These are phyloP conservation scores for Tachystola acroxantha DNA, from an alignment of 2,888 invertebrate species.

Conservation along the genomic window DNA sequence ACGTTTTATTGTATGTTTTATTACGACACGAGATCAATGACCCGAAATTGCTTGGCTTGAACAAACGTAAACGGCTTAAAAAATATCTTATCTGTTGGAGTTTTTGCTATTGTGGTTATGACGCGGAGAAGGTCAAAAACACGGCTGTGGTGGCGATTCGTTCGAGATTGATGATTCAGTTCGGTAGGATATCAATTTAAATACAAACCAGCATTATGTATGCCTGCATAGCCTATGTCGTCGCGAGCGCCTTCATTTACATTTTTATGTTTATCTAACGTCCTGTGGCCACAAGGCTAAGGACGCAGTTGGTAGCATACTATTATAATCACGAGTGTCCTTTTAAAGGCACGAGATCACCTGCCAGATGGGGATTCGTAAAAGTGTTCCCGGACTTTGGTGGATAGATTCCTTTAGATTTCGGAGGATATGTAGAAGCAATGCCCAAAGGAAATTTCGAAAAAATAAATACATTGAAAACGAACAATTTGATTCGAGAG, in stretches of 20 bases:
- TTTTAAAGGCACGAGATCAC: too few relatives aligned
- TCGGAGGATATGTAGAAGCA: too few relatives aligned
- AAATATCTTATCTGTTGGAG: neutral
- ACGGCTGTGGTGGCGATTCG: neutral
- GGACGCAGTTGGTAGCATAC: too few relatives aligned
- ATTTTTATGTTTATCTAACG: slow-evolving; percentile 4
- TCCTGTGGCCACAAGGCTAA: slow-evolving; percentile 28
- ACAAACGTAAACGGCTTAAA: neutral
- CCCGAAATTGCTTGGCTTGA: neutral
- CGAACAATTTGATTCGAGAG: too few relatives aligned
- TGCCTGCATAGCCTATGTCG: slow-evolving; percentile 2
- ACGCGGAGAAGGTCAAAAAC: neutral
- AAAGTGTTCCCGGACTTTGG: too few relatives aligned
- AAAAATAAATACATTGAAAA: too few relatives aligned
- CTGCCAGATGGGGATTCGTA: too few relatives aligned
- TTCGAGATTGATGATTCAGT: neutral
- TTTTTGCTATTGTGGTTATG: neutral
- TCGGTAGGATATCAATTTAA: neutral
- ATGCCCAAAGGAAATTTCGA: too few relatives aligned
- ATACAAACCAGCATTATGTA: neutral
- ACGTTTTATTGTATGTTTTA: neutral
- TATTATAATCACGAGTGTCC: too few relatives aligned
- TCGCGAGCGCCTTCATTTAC: slow-evolving; percentile 2
- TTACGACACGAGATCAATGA: slow-evolving; percentile 1
- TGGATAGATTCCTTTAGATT: too few relatives aligned